These are phyloP conservation scores for Scophthalmus maximus DNA, from an alignment of 2,113 vertebrate genomes.

Conservation along the genomic window DNA sequence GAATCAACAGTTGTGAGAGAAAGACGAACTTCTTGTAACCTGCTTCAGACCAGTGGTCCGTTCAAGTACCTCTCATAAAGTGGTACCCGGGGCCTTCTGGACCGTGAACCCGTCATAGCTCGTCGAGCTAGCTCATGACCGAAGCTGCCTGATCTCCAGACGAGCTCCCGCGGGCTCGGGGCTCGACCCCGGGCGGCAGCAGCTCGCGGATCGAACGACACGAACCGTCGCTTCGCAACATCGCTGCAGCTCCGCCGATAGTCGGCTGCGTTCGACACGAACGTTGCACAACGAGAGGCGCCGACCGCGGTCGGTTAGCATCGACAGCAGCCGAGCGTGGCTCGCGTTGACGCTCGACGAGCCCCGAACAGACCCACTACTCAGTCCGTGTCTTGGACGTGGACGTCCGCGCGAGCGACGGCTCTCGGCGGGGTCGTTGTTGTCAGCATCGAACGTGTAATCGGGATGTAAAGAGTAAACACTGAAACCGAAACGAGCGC, in stretches of 20 bases:
- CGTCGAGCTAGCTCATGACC: constrained; percentile 49
- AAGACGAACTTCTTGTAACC: not conserved
- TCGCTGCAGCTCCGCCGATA: too few relatives aligned
- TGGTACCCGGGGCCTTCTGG: constrained; percentile 15
- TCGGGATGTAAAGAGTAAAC: constrained; percentile 1
- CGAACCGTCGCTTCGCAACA: too few relatives aligned
- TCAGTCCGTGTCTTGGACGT: accelerated
- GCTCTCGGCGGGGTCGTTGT: not conserved
- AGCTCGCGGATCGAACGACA: not conserved
- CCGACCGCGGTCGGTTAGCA: constrained; percentile 24
- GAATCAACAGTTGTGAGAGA: not conserved
- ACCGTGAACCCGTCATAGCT: constrained; percentile 15
- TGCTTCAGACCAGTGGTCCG: not conserved
- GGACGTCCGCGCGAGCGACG: not conserved
- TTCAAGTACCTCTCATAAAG: not conserved
- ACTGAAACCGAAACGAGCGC: constrained; percentile 35
- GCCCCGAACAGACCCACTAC: too few relatives aligned
- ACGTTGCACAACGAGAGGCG: constrained; percentile 19
- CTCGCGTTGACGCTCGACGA: too few relatives aligned
- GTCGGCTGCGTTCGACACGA: too few relatives aligned
- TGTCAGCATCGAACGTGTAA: not conserved
- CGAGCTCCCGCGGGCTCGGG: not conserved
- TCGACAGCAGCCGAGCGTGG: not conserved
- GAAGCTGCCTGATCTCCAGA: constrained; percentile 7
- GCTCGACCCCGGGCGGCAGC: not conserved